Evolutionary conservation across 2,888 invertebrate genomes (phyloP).

Genomic region (Hedychridium roseum): DNA sequence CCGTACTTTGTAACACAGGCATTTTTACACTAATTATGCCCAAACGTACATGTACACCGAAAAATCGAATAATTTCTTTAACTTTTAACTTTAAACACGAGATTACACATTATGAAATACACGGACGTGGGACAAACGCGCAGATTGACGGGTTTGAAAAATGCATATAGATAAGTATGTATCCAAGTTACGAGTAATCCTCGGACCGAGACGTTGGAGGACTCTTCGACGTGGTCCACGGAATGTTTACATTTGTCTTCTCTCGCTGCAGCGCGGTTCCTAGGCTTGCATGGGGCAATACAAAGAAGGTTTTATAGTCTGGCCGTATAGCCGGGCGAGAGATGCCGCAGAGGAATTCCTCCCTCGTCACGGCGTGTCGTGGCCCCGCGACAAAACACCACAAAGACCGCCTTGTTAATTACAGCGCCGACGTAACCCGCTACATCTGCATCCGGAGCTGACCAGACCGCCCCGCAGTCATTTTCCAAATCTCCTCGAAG

Average conservation of each 20-base stretch:
- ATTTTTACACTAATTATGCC: too few species aligned
- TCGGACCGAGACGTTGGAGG: slow-evolving; percentile 30
- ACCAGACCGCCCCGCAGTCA: slow-evolving; percentile 3
- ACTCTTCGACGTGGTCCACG: slow-evolving; percentile 33
- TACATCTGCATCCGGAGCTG: slow-evolving; percentile 38
- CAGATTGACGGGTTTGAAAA: not conserved
- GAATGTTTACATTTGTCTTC: slow-evolving; percentile 61
- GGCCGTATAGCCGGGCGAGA: slow-evolving; percentile 20
- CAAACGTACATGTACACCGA: too few species aligned
- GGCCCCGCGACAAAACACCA: slow-evolving; percentile 59
- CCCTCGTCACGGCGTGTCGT: slow-evolving; percentile 54
- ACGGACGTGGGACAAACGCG: not conserved
- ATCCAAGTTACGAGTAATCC: slow-evolving; percentile 25
- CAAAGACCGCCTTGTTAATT: slow-evolving; percentile 61
- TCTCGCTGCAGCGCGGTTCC: slow-evolving; percentile 39
- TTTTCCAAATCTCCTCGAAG: too few species aligned
- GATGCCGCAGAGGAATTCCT: slow-evolving; percentile 48
- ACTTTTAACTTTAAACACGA: too few species aligned
- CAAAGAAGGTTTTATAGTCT: slow-evolving; percentile 63
- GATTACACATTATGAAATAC: too few species aligned
- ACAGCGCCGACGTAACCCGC: slow-evolving; percentile 47
- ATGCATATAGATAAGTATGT: not conserved
- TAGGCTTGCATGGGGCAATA: slow-evolving; percentile 32
- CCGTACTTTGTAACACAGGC: too few species aligned
- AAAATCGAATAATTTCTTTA: too few species aligned